Percentiles rank a stretch among this genome's conserved stretches.
These are phyloP conservation scores for Stenotaenia linearis DNA, from an alignment of 2,888 invertebrate genomes.

Conservation along the genomic window DNA sequence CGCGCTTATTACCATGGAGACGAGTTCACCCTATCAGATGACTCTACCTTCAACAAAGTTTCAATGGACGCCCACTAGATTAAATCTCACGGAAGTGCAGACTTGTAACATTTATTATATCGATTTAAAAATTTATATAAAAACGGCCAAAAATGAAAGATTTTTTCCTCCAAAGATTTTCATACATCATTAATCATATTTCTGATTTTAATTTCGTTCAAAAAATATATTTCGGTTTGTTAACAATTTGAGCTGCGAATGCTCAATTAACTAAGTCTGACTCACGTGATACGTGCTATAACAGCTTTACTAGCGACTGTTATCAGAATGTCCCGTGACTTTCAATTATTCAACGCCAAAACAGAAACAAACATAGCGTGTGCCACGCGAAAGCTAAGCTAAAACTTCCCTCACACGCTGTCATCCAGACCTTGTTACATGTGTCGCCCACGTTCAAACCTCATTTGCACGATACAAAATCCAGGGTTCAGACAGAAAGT, in stretches of 20 bases:
- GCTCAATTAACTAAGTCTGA: background rate
- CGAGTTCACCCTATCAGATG: constrained; percentile 6
- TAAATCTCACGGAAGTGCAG: constrained; percentile 1
- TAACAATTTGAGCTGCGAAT: background rate
- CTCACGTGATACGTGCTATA: background rate
- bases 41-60: background rate
- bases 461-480: background rate
- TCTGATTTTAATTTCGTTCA: background rate
- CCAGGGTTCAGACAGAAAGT: background rate
- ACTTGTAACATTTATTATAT: background rate
- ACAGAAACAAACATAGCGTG: constrained; percentile 15
- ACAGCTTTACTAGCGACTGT: background rate
- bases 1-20: constrained; percentile 19
- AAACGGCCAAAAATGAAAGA: background rate
- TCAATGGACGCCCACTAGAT: constrained; percentile 11
- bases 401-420: background rate
- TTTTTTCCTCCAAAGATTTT: background rate
- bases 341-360: constrained; percentile 14
- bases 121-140: background rate
- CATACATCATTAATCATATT: background rate
- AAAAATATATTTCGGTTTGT: background rate
- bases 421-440: background rate
- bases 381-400: background rate
- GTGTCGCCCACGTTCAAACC: background rate
- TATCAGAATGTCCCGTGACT: background rate